Conservation (phyloP, 2,888 invertebrate species). For the Macrosiphum euphorbiae region DNA sequence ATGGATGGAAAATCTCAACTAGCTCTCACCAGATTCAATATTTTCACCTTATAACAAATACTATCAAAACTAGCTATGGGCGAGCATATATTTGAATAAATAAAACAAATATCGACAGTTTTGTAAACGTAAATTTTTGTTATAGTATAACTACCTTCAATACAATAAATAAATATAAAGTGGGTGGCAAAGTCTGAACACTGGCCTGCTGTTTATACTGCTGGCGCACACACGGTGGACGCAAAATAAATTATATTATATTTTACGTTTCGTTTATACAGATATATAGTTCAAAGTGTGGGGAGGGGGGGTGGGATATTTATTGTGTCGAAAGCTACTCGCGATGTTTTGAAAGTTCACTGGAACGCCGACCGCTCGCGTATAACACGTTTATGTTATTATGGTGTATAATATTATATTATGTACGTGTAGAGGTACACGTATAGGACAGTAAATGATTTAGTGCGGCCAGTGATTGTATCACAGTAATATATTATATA, state of each 20-base stretch:
- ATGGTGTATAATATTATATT: not conserved
- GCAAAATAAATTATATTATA: not conserved
- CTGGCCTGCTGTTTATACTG: not conserved
- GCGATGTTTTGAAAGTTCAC: not conserved
- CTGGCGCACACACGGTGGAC: not conserved
- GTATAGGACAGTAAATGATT: not conserved
- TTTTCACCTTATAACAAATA: not conserved
- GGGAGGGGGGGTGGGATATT: not conserved
- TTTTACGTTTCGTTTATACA: not conserved
- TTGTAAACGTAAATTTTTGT: not conserved
- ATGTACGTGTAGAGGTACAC: not conserved
- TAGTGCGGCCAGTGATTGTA: not conserved
- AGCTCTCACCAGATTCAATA: not conserved
- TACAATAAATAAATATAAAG: not conserved
- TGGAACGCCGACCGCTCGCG: not conserved
- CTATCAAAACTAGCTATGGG: not conserved
- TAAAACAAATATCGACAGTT: not conserved
- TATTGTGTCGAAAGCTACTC: not conserved
- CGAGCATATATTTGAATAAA: not conserved
- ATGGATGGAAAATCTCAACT: not conserved
- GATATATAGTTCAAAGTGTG: not conserved
- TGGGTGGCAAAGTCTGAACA: not conserved
- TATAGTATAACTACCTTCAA: too few species aligned
- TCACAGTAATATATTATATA: not conserved
- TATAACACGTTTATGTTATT: not conserved